Conservation (phyloP, 2,113 vertebrate species). For the Gasterosteus aculeatus region DNA sequence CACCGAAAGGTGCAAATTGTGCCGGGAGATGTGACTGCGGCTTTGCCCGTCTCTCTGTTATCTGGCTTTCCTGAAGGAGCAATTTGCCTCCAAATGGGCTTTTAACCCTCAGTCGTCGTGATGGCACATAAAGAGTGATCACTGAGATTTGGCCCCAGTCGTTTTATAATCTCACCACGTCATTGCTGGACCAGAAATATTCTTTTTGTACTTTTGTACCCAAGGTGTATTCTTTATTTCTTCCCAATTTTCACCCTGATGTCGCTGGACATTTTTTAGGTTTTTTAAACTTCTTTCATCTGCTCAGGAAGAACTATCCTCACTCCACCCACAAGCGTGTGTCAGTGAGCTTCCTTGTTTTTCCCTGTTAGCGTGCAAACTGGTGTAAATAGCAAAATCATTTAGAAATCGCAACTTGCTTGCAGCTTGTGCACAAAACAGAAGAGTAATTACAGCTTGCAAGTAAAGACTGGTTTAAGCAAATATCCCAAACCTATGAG, state of each 20-base stretch:
- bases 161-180: constrained; percentile 7
- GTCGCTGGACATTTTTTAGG: neutral
- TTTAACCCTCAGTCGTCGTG: constrained; percentile 57
- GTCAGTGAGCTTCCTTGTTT: neutral
- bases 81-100: constrained; percentile 67
- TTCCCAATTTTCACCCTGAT: neutral
- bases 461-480: no score
- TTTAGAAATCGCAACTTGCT: neutral
- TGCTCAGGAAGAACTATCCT: neutral
- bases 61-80: constrained; percentile 52
- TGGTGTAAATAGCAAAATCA: neutral
- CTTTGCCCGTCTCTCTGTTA: constrained; percentile 7
- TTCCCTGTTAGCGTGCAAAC: constrained; percentile 3
- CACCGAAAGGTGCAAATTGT: constrained; percentile 56
- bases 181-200: neutral
- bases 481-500: no score
- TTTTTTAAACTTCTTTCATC: constrained; percentile 2
- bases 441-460: neutral
- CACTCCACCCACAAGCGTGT: no score
- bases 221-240: neutral
- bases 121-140: constrained; percentile 50
- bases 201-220: neutral
- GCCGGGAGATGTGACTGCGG: constrained; percentile 32
- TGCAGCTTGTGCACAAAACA: neutral
- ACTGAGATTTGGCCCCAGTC: constrained; percentile 1